A percentile compares a stretch with the other conserved stretches of the same genome.
Evolutionary conservation across 2,113 vertebrate species (phyloP).

Genomic region (Chaetops frenatus): DNA sequence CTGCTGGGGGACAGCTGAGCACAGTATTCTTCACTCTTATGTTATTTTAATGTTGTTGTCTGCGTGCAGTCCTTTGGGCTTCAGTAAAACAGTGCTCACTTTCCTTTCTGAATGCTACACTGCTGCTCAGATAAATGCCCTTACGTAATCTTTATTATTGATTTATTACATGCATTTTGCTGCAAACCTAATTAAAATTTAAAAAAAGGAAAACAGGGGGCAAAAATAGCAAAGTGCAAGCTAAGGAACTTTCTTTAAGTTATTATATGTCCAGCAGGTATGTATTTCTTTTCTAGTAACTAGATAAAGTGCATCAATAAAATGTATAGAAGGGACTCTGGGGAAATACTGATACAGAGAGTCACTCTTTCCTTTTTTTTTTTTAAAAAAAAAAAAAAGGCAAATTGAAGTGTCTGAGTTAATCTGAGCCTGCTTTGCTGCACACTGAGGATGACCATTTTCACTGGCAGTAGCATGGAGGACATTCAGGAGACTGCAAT

Average conservation of each 20-base stretch:
- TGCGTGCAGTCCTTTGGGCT: background rate
- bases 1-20: background rate
- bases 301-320: background rate
- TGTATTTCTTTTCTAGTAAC: conserved; percentile 7
- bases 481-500: background rate
- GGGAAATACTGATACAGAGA: background rate
- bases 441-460: background rate
- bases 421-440: background rate
- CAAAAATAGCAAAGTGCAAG: conserved; percentile 19
- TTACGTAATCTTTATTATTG: conserved; percentile 29
- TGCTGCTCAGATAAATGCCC: background rate
- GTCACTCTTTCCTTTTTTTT: background rate
- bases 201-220: background rate
- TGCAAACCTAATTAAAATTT: conserved; percentile 8
- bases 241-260: background rate
- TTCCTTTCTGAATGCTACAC: background rate
- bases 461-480: background rate
- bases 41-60: background rate
- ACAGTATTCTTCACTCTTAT: background rate
- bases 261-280: background rate
- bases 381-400: background rate
- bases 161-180: conserved; percentile 6
- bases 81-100: background rate
- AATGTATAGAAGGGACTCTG: background rate
- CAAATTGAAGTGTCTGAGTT: background rate